phyloP scores from a whole-genome alignment of 2,113 vertebrate genomes.

The Clarias batrachus region DNA sequence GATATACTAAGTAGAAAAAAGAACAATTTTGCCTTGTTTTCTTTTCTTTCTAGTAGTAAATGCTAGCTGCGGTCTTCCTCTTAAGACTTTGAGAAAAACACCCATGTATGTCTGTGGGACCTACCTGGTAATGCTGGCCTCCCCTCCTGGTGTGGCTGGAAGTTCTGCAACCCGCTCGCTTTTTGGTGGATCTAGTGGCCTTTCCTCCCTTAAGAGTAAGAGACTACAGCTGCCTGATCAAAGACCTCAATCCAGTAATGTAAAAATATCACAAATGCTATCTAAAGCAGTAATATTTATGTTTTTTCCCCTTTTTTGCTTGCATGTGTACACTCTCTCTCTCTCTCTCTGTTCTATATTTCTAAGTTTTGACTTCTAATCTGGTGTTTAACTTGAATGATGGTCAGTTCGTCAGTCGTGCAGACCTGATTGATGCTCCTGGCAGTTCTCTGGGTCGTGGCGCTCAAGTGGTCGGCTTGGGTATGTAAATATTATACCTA shows the following conservation, averaged over 20 bases:
- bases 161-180: slow-evolving; percentile 96
- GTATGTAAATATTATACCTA: slow-evolving; percentile 68
- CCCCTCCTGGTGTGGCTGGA: slow-evolving; percentile 90
- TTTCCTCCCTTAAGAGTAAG: slow-evolving; percentile 97
- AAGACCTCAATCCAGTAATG: background rate
- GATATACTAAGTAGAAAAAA: background rate
- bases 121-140: slow-evolving; percentile 92
- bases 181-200: slow-evolving; percentile 91
- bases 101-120: slow-evolving; percentile 96
- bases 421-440: slow-evolving; percentile 93
- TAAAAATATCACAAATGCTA: background rate
- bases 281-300: background rate
- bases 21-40: background rate
- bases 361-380: slow-evolving; percentile 89
- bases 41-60: slow-evolving; percentile 77
- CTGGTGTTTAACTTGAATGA: slow-evolving; percentile 91
- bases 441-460: slow-evolving; percentile 94
- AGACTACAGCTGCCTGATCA: background rate
- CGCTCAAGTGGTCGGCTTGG: slow-evolving; percentile 92
- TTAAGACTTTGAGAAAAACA: slow-evolving; percentile 90
- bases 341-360: slow-evolving; percentile 17
- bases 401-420: slow-evolving; percentile 92
- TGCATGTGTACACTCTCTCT: background rate
- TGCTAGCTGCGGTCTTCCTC: slow-evolving; percentile 94
- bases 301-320: background rate